Base-by-base conservation (phyloP, 2,888 invertebrate species). In the Agriopis marginaria region DNA sequence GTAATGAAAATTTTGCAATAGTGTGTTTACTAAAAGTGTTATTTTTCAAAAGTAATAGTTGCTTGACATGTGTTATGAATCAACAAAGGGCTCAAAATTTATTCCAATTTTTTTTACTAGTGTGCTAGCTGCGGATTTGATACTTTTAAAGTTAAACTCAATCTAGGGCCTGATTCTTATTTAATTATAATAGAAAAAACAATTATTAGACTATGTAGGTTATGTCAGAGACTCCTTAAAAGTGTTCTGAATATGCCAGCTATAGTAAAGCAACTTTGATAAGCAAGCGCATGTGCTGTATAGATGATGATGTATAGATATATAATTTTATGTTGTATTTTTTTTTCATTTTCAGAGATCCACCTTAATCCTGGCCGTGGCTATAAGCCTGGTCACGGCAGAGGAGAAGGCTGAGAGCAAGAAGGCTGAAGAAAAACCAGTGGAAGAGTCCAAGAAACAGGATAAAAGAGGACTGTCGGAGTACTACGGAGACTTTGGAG, bases 381-480 rank as follows among this genome's bases (percentile, higher is more conserved):
- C 89, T 81, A 81, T 93, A 86, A 86, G 93, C 91, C 93, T 93
- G 89, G 93, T 90, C 92, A 92, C 92, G 91, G 94, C 94, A 92
- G 94, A 94, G 90, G 94, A 94, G 82, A 93, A 91, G 89, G 94
- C 88, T 76, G 92, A 92, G 47, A 70, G 89, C 77, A 86, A 85
- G 68, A 94, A 94, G 90, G 93, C 93, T 87, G 91, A 91, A 86
- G 83, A 86, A 71, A 86, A 89, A 81, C 86, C 89, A 77, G 89
- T 87, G 58, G 91, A 90, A 79, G 94, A 93, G 75, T 82, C 78
- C 77, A 95, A 95, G 87, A 95, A 94, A 81, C 95, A 95, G 81
- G 95, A 95, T 78, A 95, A 95, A 80, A 87, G 95, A 84, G 95
- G 95, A 75, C 89, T 95, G 14, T 90, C 92, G 49, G 94, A 94